Evolutionary conservation across 2,113 vertebrate species (phyloP), one percentile per base, ranked within the genome.

Genomic region (Apteryx owenii): DNA sequence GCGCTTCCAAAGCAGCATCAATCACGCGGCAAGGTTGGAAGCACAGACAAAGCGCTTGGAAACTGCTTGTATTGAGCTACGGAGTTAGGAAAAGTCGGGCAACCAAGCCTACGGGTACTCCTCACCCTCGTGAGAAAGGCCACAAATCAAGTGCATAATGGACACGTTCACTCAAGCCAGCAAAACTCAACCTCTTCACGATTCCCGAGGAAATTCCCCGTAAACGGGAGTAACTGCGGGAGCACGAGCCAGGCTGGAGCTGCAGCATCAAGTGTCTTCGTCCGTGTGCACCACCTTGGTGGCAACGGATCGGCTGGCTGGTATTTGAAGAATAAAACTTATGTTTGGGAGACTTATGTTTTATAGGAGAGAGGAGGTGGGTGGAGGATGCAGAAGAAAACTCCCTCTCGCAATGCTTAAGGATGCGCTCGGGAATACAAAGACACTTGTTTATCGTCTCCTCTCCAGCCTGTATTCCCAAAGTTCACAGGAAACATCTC

Each of bases 261-360:
- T 23, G 16, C 56, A 3, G 3, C 2, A 2, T n/a, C 82, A 20
- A 15, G 44, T 16, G 44, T 15, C 44, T 16, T 46, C 44, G 14
- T 21, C 38, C 9, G 2, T 1, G 48, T 31, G 18, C 23, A 6
- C 44, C 44, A 46, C 44, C 44, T 75, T 44, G 66, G 25, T 17
- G 3, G 21, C 0, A 5, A 19, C 36, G 21, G 1, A 8, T 0
- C 7, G 42, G 44, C 14, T 53, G 38, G 26, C 11, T 48, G 26
- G 64, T 38, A 3, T 10, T 18, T 28, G 2, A 9, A 8, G 58
- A 19, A 4, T 14, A 9, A 44, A 42, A 4, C 22, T 56, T 9
- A 1, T 0, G 4, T 21, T 10, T 25, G 72, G 56, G 40, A 33
- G 22, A 13, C 18, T 36, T 21, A 6, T 38, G 19, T 3, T 20